Percentiles rank a stretch among this genome's conserved stretches.
phyloP scores from a whole-genome alignment of 2,888 invertebrate species.

The Acleris literana region DNA sequence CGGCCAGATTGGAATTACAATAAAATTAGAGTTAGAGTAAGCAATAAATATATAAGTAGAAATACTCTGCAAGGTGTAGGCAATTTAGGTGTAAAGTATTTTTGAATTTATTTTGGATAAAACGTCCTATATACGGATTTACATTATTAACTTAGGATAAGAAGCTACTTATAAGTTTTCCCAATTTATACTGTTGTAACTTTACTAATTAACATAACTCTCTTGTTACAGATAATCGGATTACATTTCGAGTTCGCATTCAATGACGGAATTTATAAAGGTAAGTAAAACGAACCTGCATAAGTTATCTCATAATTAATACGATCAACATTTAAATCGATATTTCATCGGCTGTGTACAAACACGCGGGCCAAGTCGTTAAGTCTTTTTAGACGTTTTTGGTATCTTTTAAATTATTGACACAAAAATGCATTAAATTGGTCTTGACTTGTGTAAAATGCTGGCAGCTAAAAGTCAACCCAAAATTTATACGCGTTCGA shows the following conservation, averaged over 20 bases:
- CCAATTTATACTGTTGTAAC: neutral
- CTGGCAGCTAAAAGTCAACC: slow-evolving; percentile 2
- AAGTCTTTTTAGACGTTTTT: neutral
- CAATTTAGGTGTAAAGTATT: too few species aligned
- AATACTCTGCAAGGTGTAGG: too few species aligned
- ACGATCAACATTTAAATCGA: neutral
- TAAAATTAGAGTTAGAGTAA: neutral
- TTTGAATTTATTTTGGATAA: too few species aligned
- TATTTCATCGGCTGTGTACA: neutral
- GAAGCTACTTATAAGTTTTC: neutral
- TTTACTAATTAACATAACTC: neutral
- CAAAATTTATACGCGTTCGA: neutral
- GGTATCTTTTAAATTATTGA: neutral
- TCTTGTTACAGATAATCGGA: slow-evolving; percentile 29
- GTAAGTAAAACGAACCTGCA: slow-evolving; percentile 15
- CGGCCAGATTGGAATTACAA: slow-evolving; percentile 14
- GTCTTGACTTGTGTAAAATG: slow-evolving; percentile 5
- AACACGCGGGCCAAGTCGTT: neutral
- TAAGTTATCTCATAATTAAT: neutral
- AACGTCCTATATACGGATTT: too few species aligned
- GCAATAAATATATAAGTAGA: too few species aligned
- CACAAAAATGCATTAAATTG: slow-evolving; percentile 4
- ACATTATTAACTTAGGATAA: too few species aligned
- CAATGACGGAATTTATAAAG: slow-evolving; percentile 8
- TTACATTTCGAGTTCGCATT: neutral